These are phyloP conservation scores for Torymus auratus DNA, from an alignment of 2,888 invertebrate species.

Conservation along the genomic window DNA sequence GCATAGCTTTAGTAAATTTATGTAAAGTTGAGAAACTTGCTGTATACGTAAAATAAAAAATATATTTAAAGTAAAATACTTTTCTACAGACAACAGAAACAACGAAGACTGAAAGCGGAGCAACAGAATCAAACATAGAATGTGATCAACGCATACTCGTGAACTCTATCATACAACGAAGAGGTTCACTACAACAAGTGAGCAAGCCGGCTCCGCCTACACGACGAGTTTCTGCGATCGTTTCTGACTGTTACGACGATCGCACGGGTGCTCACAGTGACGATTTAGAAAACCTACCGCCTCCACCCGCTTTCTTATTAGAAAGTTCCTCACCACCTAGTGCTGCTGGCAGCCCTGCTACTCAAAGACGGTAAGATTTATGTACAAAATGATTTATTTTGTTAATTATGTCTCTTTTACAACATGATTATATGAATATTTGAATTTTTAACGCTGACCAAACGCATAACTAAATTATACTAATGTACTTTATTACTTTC, in stretches of 20 bases:
- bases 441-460: too few relatives aligned
- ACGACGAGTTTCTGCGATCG: conserved; percentile 85
- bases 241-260: conserved; percentile 78
- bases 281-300: conserved; percentile 82
- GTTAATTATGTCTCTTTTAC: background rate
- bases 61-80: background rate
- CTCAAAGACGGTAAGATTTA: conserved; percentile 68
- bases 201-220: conserved; percentile 87
- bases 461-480: too few relatives aligned
- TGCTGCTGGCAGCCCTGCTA: conserved; percentile 67
- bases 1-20: background rate
- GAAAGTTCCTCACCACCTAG: conserved; percentile 78
- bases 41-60: too few relatives aligned
- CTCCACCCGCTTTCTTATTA: conserved; percentile 87
- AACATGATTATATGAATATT: too few relatives aligned
- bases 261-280: conserved; percentile 58
- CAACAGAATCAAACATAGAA: conserved; percentile 82
- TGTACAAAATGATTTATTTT: conserved; percentile 2
- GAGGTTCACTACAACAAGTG: conserved; percentile 80
- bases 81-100: conserved; percentile 68
- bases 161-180: conserved; percentile 77
- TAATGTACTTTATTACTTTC: too few relatives aligned
- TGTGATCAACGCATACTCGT: conserved; percentile 5
- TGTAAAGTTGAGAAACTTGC: background rate
- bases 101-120: conserved; percentile 71